These are phyloP conservation scores for Falco punctatus DNA, from an alignment of 2,113 vertebrate species.

Conservation along the genomic window DNA sequence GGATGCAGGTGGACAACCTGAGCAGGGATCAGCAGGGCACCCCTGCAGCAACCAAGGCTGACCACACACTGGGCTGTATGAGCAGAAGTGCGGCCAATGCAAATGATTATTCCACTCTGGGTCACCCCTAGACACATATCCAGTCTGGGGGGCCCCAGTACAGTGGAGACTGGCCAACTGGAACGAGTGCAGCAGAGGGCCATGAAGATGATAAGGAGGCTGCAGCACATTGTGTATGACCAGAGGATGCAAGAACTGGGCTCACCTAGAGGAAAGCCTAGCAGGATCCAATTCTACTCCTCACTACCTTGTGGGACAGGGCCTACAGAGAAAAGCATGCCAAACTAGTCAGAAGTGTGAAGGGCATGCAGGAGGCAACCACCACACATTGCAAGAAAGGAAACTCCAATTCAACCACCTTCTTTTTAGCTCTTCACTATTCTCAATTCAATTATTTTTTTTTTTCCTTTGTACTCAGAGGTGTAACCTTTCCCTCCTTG, in stretches of 20 bases:
- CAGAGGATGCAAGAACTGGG: background rate
- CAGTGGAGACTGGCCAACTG: background rate
- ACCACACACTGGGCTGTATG: background rate
- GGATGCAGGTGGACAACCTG: background rate
- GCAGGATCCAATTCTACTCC: background rate
- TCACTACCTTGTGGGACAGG: background rate
- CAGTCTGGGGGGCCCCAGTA: background rate
- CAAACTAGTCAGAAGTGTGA: background rate
- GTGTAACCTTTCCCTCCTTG: background rate
- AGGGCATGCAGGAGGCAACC: background rate
- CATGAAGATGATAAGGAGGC: background rate
- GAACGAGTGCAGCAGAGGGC: background rate
- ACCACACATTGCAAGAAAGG: background rate
- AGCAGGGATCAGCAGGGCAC: background rate
- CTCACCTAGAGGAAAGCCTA: background rate
- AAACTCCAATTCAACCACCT: background rate
- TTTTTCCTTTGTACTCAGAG: background rate
- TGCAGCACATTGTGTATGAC: background rate
- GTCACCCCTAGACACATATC: fast-evolving
- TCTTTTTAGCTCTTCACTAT: background rate
- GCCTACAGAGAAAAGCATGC: background rate
- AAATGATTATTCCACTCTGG: background rate
- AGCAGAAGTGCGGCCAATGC: background rate
- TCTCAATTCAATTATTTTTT: background rate
- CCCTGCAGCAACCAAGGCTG: background rate